phyloP scores from a whole-genome alignment of 2,888 invertebrate genomes.

The Odontothrips loti region DNA sequence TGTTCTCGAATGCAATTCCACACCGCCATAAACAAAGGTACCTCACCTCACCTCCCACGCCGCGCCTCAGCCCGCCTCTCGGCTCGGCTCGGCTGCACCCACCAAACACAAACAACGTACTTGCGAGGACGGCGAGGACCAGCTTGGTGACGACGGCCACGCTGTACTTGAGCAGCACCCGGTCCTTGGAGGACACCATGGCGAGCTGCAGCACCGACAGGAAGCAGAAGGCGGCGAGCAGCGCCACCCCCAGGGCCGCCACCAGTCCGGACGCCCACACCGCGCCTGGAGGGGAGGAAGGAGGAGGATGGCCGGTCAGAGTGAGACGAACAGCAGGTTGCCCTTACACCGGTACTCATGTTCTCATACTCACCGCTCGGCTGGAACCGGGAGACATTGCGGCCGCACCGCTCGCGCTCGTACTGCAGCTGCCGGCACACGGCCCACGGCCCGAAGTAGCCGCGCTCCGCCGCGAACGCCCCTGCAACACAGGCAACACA shows the following conservation, averaged over 20 bases:
- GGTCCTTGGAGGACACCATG: slow-evolving; percentile 80
- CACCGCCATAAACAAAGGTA: too few relatives aligned
- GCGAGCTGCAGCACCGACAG: slow-evolving; percentile 78
- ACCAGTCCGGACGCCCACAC: slow-evolving; percentile 78
- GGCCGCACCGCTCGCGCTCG: slow-evolving; percentile 77
- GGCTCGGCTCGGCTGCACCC: too few relatives aligned
- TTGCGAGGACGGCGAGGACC: slow-evolving; percentile 68
- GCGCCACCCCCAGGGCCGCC: slow-evolving; percentile 67
- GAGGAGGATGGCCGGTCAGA: background rate
- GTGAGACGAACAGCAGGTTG: slow-evolving; percentile 7
- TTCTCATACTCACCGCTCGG: slow-evolving; percentile 70
- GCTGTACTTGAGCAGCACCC: slow-evolving; percentile 72
- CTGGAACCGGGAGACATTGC: slow-evolving; percentile 70
- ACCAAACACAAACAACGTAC: slow-evolving; percentile 53
- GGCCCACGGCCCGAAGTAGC: slow-evolving; percentile 85
- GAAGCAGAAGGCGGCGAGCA: slow-evolving; percentile 72
- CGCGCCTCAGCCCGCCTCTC: too few relatives aligned
- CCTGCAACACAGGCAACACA: slow-evolving; percentile 50
- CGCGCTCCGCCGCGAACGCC: slow-evolving; percentile 65
- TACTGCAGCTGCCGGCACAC: slow-evolving; percentile 77
- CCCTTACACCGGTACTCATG: background rate
- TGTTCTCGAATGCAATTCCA: slow-evolving; percentile 28
- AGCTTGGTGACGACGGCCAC: slow-evolving; percentile 73
- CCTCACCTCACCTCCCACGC: too few relatives aligned
- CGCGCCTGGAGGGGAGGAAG: slow-evolving; percentile 55